These are phyloP conservation scores for Lagorchestes hirsutus DNA, from an alignment of 2,797 vertebrate genomes.

Conservation along the genomic window DNA sequence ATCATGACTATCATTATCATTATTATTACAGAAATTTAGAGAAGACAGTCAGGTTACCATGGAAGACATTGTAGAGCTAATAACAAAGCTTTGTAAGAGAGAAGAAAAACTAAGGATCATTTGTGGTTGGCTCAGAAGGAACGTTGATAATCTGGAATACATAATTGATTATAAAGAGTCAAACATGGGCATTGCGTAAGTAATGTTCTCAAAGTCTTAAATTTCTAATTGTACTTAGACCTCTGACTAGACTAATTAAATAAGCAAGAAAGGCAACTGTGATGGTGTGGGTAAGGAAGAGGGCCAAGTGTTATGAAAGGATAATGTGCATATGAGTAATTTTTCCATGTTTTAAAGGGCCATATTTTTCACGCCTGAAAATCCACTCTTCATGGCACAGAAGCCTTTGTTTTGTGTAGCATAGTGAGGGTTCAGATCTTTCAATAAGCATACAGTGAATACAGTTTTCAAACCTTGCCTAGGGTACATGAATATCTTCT, in stretches of 20 bases:
- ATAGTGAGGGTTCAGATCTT: neutral
- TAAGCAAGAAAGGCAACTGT: neutral
- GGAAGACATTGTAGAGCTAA: slow-evolving; percentile 63
- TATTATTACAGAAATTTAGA: neutral
- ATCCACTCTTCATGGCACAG: neutral
- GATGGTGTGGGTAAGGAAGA: neutral
- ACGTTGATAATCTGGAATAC: slow-evolving; percentile 70
- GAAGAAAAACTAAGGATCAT: slow-evolving; percentile 77
- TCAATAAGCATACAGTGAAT: neutral
- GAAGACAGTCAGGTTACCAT: neutral
- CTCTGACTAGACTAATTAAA: neutral
- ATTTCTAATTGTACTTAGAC: neutral
- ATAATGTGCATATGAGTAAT: neutral
- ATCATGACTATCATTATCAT: neutral
- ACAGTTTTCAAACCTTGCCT: neutral
- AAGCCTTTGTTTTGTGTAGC: neutral
- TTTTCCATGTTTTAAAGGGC: neutral
- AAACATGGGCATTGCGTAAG: neutral
- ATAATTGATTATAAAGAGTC: slow-evolving; percentile 63
- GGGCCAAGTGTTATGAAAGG: neutral
- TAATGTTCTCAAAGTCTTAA: neutral
- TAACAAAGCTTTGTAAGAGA: slow-evolving; percentile 69
- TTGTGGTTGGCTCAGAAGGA: slow-evolving; percentile 72
- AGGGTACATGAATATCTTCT: neutral
- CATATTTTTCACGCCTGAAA: neutral